phyloP scores from a whole-genome alignment of 2,797 vertebrate genomes.

The Hippocampus kuda region DNA sequence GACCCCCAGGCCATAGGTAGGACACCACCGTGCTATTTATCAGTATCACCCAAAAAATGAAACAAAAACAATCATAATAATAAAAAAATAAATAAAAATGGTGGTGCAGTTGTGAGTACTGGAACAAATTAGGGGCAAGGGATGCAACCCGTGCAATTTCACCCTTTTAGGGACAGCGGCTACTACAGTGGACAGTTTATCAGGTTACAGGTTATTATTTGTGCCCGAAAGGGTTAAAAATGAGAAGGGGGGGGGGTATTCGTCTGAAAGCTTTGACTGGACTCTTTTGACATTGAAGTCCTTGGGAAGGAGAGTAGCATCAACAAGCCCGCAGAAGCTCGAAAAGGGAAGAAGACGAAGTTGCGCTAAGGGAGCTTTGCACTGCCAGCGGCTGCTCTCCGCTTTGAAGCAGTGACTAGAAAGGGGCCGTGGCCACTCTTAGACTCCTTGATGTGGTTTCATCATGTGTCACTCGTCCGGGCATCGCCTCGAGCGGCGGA shows the following conservation, averaged over 20 bases:
- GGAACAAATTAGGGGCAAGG: no score
- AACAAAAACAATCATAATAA: no score
- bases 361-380: constrained; percentile 23
- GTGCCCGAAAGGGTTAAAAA: constrained; percentile 29
- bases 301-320: constrained; percentile 59
- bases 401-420: constrained; percentile 69
- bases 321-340: constrained; percentile 55
- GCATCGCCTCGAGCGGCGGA: constrained; percentile 64
- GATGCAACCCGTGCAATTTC: no score
- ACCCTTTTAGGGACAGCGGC: no score
- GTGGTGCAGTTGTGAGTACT: no score
- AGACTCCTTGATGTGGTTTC: constrained; percentile 68
- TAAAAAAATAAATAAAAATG: no score
- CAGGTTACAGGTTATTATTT: no score
- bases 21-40: no score
- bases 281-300: constrained; percentile 67
- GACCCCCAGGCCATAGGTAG: no score
- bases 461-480: constrained; percentile 67
- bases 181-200: no score
- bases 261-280: constrained; percentile 50
- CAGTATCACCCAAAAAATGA: no score
- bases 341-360: constrained; percentile 28
- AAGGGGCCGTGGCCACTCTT: constrained; percentile 63
- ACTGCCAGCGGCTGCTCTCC: constrained; percentile 62
- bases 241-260: background rate